Evolutionary conservation across 2,888 invertebrate species (phyloP), one percentile per base, ranked within the genome.

Genomic region (Ptychoptera albimana): DNA sequence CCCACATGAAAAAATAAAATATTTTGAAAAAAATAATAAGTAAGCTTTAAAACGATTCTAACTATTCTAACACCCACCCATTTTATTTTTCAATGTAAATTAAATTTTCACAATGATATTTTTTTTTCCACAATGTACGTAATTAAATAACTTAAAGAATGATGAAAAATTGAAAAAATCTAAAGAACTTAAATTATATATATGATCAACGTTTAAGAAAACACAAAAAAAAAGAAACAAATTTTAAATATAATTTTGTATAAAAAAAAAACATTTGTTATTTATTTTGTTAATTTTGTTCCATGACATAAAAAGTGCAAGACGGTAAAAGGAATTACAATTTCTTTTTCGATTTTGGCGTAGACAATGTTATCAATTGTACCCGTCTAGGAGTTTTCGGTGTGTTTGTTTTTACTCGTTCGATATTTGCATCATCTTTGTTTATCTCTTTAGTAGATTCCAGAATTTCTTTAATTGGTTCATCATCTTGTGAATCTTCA

Each of bases 1-100:
- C 60, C 84, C 84, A 12, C 71, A 74, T 50, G 82, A 81, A 56
- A 85, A 85, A 63, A 79, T 77, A 54, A 83, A 83, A 58, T 85
- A 83, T 61, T 85, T 85, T 63, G 75, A 79, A 55, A 83, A 80
- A 57, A 63, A 64, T 49, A 63, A 64, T 44, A 60, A 53, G 54
- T 42, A 39, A 32, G 31, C n/a, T 29, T 40, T 14, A 31, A 23
- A 23, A 7, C 23, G 23, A 7, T 23, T n/a, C n/a, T n/a, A n/a
- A n/a, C n/a, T n/a, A n/a, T n/a, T n/a, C n/a, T 23, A 23, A 23
- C 23, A 23, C n/a, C n/a, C 32, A 32, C n/a, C n/a, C n/a, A 7
- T 7, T 32, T 32, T 32, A 11, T 32, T 32, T 32, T 32, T 32
- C 11, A 2, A 7, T 32, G 9, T 9, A 9, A 32, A 9, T 11